A percentile compares a stretch with the other conserved stretches of the same genome.
Conservation (phyloP, 1,140 invertebrate species). For the Anastrepha ludens region DNA sequence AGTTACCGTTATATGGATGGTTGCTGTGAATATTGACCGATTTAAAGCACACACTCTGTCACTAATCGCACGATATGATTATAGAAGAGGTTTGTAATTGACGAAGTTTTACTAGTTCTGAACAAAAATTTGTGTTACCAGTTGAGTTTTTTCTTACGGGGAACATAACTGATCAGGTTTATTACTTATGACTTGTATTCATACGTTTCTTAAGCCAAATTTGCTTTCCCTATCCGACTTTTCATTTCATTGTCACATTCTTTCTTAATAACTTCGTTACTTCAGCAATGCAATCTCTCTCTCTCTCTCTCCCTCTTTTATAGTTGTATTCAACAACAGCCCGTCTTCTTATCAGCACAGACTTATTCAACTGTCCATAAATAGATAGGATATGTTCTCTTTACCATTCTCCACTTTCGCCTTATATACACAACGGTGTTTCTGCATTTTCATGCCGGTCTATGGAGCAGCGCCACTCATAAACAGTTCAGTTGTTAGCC, state of each 20-base stretch:
- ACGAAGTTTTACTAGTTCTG: no score
- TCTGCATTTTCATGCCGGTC: constrained; percentile 7
- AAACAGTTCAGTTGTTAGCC: constrained; percentile 38
- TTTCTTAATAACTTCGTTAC: not conserved
- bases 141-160: no score
- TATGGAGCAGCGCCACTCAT: not conserved
- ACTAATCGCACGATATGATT: no score
- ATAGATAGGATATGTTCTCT: constrained; percentile 30
- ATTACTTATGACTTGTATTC: no score
- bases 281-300: not conserved
- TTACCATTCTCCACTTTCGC: not conserved
- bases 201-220: no score
- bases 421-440: not conserved
- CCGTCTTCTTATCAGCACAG: not conserved
- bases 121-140: no score
- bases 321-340: not conserved
- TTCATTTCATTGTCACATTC: not conserved
- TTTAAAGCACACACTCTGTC: no score
- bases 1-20: no score
- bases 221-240: not conserved
- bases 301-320: not conserved
- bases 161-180: no score
- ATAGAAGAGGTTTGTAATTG: no score
- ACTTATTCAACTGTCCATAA: not conserved
- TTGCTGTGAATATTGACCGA: no score